Conservation (phyloP, 1,140 invertebrate genomes). For the Subanguina moxae region DNA sequence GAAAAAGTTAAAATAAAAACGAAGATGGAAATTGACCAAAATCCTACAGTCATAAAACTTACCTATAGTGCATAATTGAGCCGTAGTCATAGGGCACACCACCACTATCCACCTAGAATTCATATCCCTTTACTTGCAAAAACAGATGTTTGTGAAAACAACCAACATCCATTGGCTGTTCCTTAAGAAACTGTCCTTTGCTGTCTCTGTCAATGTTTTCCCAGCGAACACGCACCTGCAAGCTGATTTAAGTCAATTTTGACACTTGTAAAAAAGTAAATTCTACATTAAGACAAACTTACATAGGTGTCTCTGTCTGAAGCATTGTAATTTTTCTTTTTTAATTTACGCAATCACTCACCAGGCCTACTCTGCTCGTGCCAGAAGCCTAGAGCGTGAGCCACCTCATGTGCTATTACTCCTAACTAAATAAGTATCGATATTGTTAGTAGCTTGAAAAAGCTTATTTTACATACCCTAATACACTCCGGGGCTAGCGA, state of each 20-base stretch:
- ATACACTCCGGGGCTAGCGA: conserved; percentile 59
- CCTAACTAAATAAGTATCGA: conserved; percentile 52
- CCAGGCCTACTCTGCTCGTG: conserved; percentile 59
- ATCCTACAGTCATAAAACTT: no score
- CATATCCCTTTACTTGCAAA: conserved; percentile 48
- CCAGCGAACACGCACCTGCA: conserved; percentile 44
- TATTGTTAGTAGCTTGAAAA: not conserved
- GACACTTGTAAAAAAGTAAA: not conserved
- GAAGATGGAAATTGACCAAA: no score
- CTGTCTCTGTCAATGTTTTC: conserved; percentile 58
- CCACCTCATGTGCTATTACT: conserved; percentile 61
- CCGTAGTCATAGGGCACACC: conserved; percentile 1
- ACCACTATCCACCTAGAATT: conserved; percentile 47
- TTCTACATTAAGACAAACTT: conserved; percentile 5
- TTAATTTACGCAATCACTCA: no score
- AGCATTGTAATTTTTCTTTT: no score
- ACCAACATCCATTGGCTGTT: conserved; percentile 58
- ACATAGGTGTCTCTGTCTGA: not conserved
- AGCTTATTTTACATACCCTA: conserved; percentile 35
- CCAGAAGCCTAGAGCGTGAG: conserved; percentile 60
- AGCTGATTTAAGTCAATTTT: no score
- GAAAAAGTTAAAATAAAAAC: no score
- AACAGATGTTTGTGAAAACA: no score
- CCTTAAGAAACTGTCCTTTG: conserved; percentile 58
- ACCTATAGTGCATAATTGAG: not conserved